These are phyloP conservation scores for Mycalesis mineus DNA, from an alignment of 2,888 invertebrate genomes.

Conservation along the genomic window DNA sequence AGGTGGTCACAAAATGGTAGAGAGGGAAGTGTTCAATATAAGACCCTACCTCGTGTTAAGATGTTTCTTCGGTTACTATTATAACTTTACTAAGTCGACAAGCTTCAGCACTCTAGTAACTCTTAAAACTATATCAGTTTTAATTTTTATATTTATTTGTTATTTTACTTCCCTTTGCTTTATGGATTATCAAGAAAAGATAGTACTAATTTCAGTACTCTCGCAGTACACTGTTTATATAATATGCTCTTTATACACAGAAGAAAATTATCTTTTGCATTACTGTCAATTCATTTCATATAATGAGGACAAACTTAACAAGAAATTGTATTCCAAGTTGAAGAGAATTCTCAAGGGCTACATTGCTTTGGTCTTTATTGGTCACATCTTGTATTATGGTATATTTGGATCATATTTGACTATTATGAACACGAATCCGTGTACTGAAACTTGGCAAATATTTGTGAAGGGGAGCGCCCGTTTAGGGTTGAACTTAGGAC, in stretches of 20 bases:
- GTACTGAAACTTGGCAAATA: neutral
- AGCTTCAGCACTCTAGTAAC: neutral
- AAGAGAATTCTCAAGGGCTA: neutral
- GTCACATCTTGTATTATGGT: neutral
- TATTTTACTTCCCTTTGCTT: neutral
- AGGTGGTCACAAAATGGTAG: neutral
- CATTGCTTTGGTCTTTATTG: neutral
- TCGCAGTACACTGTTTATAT: neutral
- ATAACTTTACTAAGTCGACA: neutral
- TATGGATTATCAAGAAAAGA: too few species aligned
- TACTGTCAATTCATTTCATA: neutral
- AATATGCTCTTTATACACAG: slow-evolving; percentile 5
- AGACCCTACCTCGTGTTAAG: slow-evolving; percentile 1
- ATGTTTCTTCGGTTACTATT: slow-evolving; percentile 10
- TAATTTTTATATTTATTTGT: neutral
- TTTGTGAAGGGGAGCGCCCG: neutral
- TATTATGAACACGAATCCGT: neutral
- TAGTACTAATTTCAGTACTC: neutral
- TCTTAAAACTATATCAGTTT: neutral
- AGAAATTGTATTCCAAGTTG: neutral
- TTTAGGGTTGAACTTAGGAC: neutral
- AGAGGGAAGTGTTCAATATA: neutral
- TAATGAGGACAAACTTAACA: neutral
- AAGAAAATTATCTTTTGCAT: slow-evolving; percentile 7
- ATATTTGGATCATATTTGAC: neutral